Conservation (phyloP, 2,113 vertebrate species). For the Pardalotus punctatus region DNA sequence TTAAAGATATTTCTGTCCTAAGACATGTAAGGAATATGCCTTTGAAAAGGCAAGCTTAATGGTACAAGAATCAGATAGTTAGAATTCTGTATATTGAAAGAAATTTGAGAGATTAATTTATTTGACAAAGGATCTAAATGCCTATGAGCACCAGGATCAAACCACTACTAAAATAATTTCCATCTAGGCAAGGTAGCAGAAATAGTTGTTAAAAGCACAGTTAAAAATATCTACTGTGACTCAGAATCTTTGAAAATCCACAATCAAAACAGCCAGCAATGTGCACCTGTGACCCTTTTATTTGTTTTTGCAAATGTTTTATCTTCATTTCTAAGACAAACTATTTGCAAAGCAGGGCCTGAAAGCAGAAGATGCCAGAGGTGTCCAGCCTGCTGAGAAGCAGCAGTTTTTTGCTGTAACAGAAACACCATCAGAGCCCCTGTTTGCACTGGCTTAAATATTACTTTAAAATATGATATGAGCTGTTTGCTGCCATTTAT, state of each 20-base stretch:
- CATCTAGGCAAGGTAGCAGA: neutral
- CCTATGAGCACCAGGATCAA: neutral
- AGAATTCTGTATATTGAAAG: neutral
- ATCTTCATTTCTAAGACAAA: neutral
- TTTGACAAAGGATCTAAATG: neutral
- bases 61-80: neutral
- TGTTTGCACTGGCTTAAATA: neutral
- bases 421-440: neutral
- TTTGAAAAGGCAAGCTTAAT: neutral
- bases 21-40: neutral
- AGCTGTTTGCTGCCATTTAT: neutral
- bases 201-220: neutral
- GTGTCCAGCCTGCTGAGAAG: neutral
- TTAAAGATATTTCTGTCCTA: neutral
- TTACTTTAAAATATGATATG: neutral
- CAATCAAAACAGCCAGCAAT: neutral
- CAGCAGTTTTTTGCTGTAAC: neutral
- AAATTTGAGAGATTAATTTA: neutral
- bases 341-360: neutral
- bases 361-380: neutral
- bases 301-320: neutral
- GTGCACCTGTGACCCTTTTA: constrained; percentile 7
- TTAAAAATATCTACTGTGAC: constrained; percentile 26
- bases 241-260: constrained; percentile 40
- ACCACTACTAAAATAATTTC: neutral